phyloP scores from a whole-genome alignment of 2,888 invertebrate species.

The Globia sparganii region DNA sequence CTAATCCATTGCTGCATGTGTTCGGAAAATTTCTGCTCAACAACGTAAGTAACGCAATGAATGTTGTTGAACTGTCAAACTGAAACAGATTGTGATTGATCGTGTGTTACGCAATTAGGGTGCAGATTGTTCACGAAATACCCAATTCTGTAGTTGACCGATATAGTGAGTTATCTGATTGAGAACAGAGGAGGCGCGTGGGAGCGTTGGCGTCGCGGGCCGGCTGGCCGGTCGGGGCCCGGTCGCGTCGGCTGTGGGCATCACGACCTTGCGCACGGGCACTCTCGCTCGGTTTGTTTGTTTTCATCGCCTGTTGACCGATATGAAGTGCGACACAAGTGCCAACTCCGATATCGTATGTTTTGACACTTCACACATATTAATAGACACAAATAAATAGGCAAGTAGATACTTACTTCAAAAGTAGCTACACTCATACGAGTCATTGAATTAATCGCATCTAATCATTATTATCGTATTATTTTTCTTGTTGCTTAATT shows the following conservation, averaged over 20 bases:
- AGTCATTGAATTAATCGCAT: slow-evolving; percentile 18
- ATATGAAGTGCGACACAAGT: slow-evolving; percentile 37
- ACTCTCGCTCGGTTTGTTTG: slow-evolving; percentile 50
- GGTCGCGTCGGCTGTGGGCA: slow-evolving; percentile 5
- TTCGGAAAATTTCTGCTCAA: too few species aligned
- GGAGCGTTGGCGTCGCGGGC: slow-evolving; percentile 26
- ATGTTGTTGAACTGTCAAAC: too few species aligned
- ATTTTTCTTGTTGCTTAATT: slow-evolving; percentile 1
- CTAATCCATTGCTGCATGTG: too few species aligned
- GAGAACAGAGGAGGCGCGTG: slow-evolving; percentile 38
- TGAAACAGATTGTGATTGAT: too few species aligned
- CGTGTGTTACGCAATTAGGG: too few species aligned
- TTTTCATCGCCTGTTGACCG: slow-evolving; percentile 49
- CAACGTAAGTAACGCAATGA: too few species aligned
- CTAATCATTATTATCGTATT: slow-evolving; percentile 9
- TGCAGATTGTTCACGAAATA: slow-evolving; percentile 14
- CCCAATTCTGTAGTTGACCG: slow-evolving; percentile 17
- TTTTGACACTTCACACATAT: slow-evolving; percentile 18
- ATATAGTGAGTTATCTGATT: slow-evolving; percentile 8
- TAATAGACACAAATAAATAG: slow-evolving; percentile 11
- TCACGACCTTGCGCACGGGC: slow-evolving; percentile 68
- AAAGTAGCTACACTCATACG: slow-evolving; percentile 4
- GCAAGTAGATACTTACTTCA: slow-evolving; percentile 6
- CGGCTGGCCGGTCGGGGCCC: not conserved
- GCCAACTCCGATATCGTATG: slow-evolving; percentile 41